Evolutionary conservation across 1,140 invertebrate species (phyloP), one percentile per base, ranked within the genome.

Genomic region (Pseudobourletiella spinata): DNA sequence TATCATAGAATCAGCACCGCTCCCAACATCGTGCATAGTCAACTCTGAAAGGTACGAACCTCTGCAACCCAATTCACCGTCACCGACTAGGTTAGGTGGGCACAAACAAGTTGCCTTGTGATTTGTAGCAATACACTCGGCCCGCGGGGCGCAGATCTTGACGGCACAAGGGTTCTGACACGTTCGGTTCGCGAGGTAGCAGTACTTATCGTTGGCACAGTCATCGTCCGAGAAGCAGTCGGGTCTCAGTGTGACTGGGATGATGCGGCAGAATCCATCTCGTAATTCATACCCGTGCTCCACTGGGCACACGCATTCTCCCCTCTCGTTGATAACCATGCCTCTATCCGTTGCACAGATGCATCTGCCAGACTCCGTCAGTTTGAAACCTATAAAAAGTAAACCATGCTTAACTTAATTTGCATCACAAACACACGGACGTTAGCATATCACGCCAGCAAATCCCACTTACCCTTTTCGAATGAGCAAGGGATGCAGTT

Each of bases 41-140:
- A 54, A 26, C 14, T 26, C 6, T 6, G 30, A 54, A 54, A 54
- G 6, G 44, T 58, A 52, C 57, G 18, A n/a, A n/a, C n/a, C n/a
- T 46, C 28, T 39, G 1, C 58, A 60, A 6, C 28, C 44, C 8
- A 3, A 51, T 16, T 60, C 48, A 11, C 44, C 39, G 29, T 89
- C 82, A 65, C 86, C 86, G 29, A 75, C 77, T 71, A 85, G 86
- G 20, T 83, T 83, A 22, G 80, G 78, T 28, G 85, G 82, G 73
- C 88, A 91, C 28, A 82, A 79, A 73, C 91, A 95, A 20, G 83
- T 75, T 16, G 86, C 87, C 65, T 82, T 79, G 73, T 95, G 90
- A 63, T 85, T 84, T 2, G 82, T 82, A 1, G 85, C 84, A 66
- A 86, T 86, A 71, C 91, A 94, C 39, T 85, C 79, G 0, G 89